Evolutionary conservation across 2,888 invertebrate species (phyloP).

Genomic region (Rhamnusium bicolor): DNA sequence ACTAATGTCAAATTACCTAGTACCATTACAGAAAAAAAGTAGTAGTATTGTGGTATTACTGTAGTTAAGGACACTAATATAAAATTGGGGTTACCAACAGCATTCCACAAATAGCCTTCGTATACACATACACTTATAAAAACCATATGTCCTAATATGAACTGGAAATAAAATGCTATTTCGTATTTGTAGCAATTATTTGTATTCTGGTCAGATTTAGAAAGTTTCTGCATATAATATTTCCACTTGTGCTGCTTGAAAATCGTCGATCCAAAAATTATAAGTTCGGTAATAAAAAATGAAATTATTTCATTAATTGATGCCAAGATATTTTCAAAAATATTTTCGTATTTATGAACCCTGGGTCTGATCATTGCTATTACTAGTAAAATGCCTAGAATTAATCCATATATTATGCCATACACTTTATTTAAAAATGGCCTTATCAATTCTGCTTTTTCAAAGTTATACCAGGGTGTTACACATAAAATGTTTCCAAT

Average conservation of each 20-base stretch:
- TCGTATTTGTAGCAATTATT: not conserved
- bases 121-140: not conserved
- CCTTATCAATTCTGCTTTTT: slow-evolving; percentile 8
- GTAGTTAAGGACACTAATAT: not conserved
- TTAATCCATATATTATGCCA: not conserved
- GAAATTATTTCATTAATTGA: not conserved
- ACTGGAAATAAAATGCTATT: slow-evolving; percentile 2
- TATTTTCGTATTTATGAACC: not conserved
- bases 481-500: slow-evolving; percentile 17
- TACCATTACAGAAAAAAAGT: slow-evolving; percentile 3
- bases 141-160: slow-evolving; percentile 6
- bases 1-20: not conserved
- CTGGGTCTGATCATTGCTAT: not conserved
- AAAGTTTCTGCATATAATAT: not conserved
- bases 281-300: not conserved
- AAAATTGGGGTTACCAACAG: not conserved
- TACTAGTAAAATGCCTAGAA: not conserved
- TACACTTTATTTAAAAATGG: slow-evolving; percentile 21
- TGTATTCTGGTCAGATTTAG: no score
- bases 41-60: slow-evolving; percentile 25
- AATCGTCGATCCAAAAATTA: slow-evolving; percentile 9
- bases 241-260: not conserved
- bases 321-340: slow-evolving; percentile 13
- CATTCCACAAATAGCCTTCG: not conserved
- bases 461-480: slow-evolving; percentile 35